These are phyloP conservation scores for Anastrepha obliqua DNA, from an alignment of 1,140 invertebrate genomes.

Conservation along the genomic window DNA sequence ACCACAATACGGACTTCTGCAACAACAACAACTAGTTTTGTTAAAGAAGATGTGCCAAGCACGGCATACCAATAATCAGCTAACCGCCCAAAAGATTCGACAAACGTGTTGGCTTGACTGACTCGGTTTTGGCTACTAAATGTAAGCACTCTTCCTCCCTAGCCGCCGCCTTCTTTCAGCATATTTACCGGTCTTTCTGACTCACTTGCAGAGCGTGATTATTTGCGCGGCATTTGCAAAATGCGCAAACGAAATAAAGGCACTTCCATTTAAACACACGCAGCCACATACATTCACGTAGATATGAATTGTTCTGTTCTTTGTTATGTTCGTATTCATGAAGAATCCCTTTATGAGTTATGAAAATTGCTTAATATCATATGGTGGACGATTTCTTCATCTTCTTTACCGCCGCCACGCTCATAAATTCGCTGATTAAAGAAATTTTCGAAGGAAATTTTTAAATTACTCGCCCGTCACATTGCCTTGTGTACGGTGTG, in stretches of 20 bases:
- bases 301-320: background rate
- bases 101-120: background rate
- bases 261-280: background rate
- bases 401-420: background rate
- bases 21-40: slow-evolving; percentile 5
- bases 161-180: background rate
- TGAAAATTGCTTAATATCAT: slow-evolving; percentile 51
- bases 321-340: background rate
- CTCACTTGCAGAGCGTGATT: slow-evolving; percentile 33
- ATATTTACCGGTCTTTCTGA: background rate
- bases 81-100: slow-evolving; percentile 28
- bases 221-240: slow-evolving; percentile 48
- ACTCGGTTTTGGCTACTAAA: background rate
- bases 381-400: slow-evolving; percentile 14
- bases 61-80: slow-evolving; percentile 33
- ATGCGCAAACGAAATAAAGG: slow-evolving; percentile 35
- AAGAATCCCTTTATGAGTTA: slow-evolving; percentile 41
- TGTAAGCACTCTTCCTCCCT: background rate
- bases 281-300: background rate
- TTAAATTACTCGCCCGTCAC: slow-evolving; percentile 29
- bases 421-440: slow-evolving; percentile 44
- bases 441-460: slow-evolving; percentile 49
- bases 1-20: background rate
- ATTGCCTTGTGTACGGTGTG: background rate
- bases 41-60: background rate